A percentile compares a stretch with the other conserved stretches of the same genome.
Evolutionary conservation across 2,888 invertebrate genomes (phyloP).

Genomic region (Zaprionus bogoriensis): DNA sequence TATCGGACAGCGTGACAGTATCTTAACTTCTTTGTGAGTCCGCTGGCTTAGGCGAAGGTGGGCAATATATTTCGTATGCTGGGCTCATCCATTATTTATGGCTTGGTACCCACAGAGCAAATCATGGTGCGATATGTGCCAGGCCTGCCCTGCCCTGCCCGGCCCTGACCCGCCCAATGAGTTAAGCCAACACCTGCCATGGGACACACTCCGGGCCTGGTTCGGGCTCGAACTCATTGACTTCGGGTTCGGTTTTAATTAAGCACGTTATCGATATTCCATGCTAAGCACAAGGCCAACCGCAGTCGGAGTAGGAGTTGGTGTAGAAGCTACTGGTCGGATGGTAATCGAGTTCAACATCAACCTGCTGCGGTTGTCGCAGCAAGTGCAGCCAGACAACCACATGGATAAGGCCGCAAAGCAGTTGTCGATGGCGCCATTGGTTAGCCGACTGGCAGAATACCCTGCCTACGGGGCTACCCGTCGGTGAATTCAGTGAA

Average conservation of each 20-base stretch:
- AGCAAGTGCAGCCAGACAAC: conserved; percentile 36
- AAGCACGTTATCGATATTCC: conserved; percentile 68
- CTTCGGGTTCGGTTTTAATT: conserved; percentile 52
- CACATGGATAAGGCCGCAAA: conserved; percentile 22
- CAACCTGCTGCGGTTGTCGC: conserved; percentile 59
- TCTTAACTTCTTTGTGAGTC: conserved; percentile 49
- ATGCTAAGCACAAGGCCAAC: background rate
- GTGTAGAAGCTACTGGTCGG: conserved; percentile 10
- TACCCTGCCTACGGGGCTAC: background rate
- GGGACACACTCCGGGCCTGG: background rate
- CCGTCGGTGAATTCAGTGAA: background rate
- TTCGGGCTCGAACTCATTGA: conserved; percentile 1
- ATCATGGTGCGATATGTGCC: background rate
- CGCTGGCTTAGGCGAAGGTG: conserved; percentile 27
- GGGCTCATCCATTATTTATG: conserved; percentile 69
- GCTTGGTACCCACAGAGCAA: conserved; percentile 2
- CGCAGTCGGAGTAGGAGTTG: conserved; percentile 2
- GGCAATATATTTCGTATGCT: conserved; percentile 40
- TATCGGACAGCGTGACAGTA: conserved; percentile 62
- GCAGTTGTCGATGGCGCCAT: background rate
- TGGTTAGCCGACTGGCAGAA: background rate
- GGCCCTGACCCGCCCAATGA: too few species aligned
- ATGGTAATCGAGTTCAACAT: conserved; percentile 58
- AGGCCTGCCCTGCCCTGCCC: background rate
- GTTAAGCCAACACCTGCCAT: conserved; percentile 27